Conservation (phyloP, 2,113 vertebrate species). For the Cheirogaleus medius region DNA sequence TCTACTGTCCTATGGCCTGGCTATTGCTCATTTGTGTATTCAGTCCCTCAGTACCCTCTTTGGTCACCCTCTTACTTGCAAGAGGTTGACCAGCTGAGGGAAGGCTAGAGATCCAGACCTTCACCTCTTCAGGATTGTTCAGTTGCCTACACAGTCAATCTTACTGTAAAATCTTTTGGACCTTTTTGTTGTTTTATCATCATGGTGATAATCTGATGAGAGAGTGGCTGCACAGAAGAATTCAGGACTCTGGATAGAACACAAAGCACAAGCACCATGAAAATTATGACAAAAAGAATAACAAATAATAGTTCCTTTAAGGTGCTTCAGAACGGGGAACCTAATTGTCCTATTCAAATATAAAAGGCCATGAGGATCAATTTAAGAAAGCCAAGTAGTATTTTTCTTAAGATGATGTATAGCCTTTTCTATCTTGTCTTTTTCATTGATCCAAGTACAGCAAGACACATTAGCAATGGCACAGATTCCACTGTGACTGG, state of each 20-base stretch:
- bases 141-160: background rate
- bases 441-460: background rate
- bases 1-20: background rate
- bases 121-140: background rate
- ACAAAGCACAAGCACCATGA: background rate
- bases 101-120: background rate
- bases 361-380: background rate
- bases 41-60: background rate
- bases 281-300: background rate
- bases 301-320: background rate
- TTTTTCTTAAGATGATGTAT: background rate
- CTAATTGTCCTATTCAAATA: background rate
- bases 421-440: background rate
- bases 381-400: background rate
- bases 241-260: background rate
- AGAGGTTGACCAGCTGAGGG: background rate
- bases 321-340: background rate
- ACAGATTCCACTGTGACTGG: background rate
- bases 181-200: background rate
- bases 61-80: background rate
- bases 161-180: background rate
- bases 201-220: background rate
- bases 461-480: background rate
- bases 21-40: background rate
- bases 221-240: background rate